A percentile compares a stretch with the other conserved stretches of the same genome.
Evolutionary conservation across 23 tunicate species (phyloP).

Genomic region (Styela clava): DNA sequence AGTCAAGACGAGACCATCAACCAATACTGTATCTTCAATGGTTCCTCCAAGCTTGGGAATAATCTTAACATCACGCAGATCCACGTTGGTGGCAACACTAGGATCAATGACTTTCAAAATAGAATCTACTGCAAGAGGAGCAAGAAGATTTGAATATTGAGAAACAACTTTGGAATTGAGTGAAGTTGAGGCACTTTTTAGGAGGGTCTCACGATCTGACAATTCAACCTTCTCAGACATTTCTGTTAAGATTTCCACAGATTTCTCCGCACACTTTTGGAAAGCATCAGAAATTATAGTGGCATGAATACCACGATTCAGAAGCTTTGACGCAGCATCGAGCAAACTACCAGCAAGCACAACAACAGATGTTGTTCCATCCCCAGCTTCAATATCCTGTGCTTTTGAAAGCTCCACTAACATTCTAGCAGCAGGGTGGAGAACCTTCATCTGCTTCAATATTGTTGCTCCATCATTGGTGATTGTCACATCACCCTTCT

Average conservation of each 20-base stretch:
- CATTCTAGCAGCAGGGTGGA: constrained; percentile 99
- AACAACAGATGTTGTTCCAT: constrained; percentile 98
- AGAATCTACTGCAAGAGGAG: constrained; percentile 92
- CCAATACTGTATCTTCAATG: constrained; percentile 87
- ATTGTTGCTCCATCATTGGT: constrained; percentile 99
- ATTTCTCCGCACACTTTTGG: constrained; percentile 77
- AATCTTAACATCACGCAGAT: constrained; percentile 78
- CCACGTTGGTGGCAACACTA: constrained; percentile 54
- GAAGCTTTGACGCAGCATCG: constrained; percentile 87
- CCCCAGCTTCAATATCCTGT: constrained; percentile 99
- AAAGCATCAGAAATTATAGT: constrained; percentile 93
- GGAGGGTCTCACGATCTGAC: constrained; percentile 61
- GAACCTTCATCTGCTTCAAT: constrained; percentile 94
- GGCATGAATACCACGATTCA: constrained; percentile 89
- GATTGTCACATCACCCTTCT: constrained; percentile 98
- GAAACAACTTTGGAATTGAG: constrained; percentile 96
- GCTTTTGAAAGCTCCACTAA: constrained; percentile 96
- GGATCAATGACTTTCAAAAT: constrained; percentile 88
- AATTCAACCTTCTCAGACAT: constrained; percentile 80
- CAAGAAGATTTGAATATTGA: constrained; percentile 80
- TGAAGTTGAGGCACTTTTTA: constrained; percentile 92
- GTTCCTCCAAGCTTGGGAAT: constrained; percentile 98
- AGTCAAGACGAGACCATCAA: constrained; percentile 82
- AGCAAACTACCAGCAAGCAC: constrained; percentile 90
- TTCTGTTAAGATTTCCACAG: constrained; percentile 71